phyloP scores from a whole-genome alignment of 2,888 invertebrate genomes.

The Branchellion lobata region DNA sequence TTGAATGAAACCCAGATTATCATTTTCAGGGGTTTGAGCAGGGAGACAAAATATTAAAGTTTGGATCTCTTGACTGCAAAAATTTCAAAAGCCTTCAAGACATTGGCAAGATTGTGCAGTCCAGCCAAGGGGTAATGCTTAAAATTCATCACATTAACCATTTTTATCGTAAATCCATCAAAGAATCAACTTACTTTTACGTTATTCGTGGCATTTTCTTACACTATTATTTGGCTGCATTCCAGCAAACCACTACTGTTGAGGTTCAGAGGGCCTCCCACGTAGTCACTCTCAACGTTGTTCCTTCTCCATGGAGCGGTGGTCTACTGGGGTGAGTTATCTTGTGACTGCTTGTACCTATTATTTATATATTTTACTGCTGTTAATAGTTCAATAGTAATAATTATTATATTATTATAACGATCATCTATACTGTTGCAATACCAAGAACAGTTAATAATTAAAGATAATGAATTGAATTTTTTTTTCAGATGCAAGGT shows the following conservation, averaged over 20 bases:
- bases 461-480: not conserved
- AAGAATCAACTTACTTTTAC: too few species aligned
- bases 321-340: not conserved
- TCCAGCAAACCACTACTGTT: not conserved
- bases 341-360: too few species aligned
- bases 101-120: slow-evolving; percentile 58
- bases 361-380: too few species aligned
- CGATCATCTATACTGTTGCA: too few species aligned
- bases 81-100: slow-evolving; percentile 58
- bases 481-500: slow-evolving; percentile 18
- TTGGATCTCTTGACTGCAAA: slow-evolving; percentile 58
- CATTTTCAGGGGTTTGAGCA: slow-evolving; percentile 59
- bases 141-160: too few species aligned
- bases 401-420: too few species aligned
- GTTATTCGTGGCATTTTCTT: too few species aligned
- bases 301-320: not conserved
- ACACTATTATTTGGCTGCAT: not conserved
- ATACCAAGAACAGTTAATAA: not conserved
- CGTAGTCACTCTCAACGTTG: not conserved
- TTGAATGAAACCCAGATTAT: too few species aligned
- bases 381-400: too few species aligned
- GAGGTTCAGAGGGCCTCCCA: not conserved
- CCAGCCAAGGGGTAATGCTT: slow-evolving; percentile 57
- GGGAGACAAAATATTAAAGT: slow-evolving; percentile 57
- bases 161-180: too few species aligned